Base-by-base conservation (phyloP, 2,888 invertebrate species). In the Sphaerophoria rueppellii region DNA sequence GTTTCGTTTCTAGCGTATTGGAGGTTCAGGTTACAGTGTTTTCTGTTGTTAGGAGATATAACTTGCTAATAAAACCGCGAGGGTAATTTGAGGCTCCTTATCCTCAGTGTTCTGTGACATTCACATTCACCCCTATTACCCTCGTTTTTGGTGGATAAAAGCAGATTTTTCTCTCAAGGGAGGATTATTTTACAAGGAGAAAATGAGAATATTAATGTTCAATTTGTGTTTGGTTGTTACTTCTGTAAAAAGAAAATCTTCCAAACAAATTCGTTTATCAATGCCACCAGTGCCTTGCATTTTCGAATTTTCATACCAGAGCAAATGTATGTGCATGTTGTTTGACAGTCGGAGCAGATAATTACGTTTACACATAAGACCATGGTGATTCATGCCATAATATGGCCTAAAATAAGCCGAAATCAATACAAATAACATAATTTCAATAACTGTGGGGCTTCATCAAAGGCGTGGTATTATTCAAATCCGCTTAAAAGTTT, bases 1-100 rank as follows among this genome's bases (percentile, higher is more conserved):
- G 58, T 81, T 76, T 67, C 40, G 40, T 73, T 54, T 60, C 24
- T 14, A 50, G 9, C 63, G 65, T 54, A 70, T 73, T 77, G 65
- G 58, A 65, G 40, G 76, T n/a, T 67, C 85, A 73, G 63, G 65
- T 85, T 85, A 80, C 85, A 76, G 55, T 81, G 85, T 77, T 76
- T 85, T 77, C 35, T 77, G 32, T 69, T 85, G 76, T 61, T 81
- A 35, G 40, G 11, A 24, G 4, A 70, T 75, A 11, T 57, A 37
- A 14, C 16, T 63, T 63, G 72, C 69, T 77, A 77, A 85, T 81
- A 63, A 85, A 85, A 85, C 81, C 81, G 81, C 81, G 60, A 4
- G 6, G 1, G 81, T 76, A 85, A 85, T 70, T 43, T 35, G 85
- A 85, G 72, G 35, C 34, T 9, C 2, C 14, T 48, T 70, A 11